These are phyloP conservation scores for Heloderma charlesbogerti DNA, from an alignment of 2,113 vertebrate species.

Conservation along the genomic window DNA sequence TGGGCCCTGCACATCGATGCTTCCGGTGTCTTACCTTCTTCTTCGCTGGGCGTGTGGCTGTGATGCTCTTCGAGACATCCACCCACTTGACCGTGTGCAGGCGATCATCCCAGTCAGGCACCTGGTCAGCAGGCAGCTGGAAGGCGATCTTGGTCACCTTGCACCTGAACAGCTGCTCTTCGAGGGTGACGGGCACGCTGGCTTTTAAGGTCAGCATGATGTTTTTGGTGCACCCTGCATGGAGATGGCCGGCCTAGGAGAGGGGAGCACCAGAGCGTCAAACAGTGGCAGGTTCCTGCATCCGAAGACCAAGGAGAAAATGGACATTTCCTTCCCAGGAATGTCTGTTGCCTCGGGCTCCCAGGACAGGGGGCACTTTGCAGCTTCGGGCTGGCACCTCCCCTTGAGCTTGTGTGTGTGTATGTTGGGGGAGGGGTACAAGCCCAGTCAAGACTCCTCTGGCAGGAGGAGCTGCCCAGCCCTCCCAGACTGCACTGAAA, in stretches of 20 bases:
- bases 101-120: slow-evolving; percentile 88
- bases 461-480: background rate
- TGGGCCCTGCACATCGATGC: background rate
- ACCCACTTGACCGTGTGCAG: slow-evolving; percentile 79
- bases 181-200: slow-evolving; percentile 71
- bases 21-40: slow-evolving; percentile 77
- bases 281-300: background rate
- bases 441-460: no score
- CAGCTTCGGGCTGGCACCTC: no score
- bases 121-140: slow-evolving; percentile 78
- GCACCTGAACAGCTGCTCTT: slow-evolving; percentile 76
- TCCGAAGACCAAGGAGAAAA: background rate
- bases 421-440: no score
- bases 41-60: slow-evolving; percentile 61
- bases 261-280: background rate
- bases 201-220: slow-evolving; percentile 83
- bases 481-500: background rate
- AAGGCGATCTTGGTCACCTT: slow-evolving; percentile 82
- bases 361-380: no score
- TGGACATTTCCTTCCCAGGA: background rate
- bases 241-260: slow-evolving; percentile 89
- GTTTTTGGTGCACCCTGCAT: slow-evolving; percentile 86
- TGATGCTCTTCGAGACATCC: slow-evolving; percentile 32
- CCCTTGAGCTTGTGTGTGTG: no score
- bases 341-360: no score